These are phyloP conservation scores for Euschistus heros DNA, from an alignment of 1,140 invertebrate genomes.

Conservation along the genomic window DNA sequence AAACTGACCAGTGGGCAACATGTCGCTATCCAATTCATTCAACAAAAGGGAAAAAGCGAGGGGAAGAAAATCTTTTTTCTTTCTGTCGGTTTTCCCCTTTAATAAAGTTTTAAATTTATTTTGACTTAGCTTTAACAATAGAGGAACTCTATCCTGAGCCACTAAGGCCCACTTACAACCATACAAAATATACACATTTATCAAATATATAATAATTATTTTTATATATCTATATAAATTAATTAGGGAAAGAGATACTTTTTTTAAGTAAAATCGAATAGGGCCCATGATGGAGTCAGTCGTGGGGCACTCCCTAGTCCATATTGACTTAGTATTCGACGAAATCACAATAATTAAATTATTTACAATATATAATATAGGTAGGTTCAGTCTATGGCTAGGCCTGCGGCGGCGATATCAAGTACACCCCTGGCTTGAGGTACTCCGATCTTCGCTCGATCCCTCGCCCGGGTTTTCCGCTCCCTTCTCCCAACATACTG, in stretches of 20 bases:
- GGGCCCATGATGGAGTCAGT: neutral
- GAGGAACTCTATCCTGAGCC: neutral
- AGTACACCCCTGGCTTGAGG: neutral
- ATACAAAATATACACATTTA: slow-evolving; percentile 20
- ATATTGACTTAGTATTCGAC: neutral
- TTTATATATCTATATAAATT: neutral
- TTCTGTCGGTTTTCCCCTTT: neutral
- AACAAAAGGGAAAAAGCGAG: neutral
- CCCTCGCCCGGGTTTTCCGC: neutral
- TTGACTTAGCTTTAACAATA: slow-evolving; percentile 11
- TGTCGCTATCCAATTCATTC: neutral
- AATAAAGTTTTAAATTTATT: neutral
- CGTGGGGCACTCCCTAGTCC: slow-evolving; percentile 5
- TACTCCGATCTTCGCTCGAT: neutral
- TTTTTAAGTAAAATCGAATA: slow-evolving; percentile 7
- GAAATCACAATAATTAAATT: slow-evolving; percentile 1
- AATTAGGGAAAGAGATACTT: slow-evolving; percentile 7
- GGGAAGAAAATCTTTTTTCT: neutral
- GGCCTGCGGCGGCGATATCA: slow-evolving; percentile 1
- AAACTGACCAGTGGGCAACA: neutral
- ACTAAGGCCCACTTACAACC: neutral
- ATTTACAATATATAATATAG: neutral
- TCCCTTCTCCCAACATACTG: neutral
- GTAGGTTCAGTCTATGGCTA: neutral
- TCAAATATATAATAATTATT: neutral